Evolutionary conservation across 2,888 invertebrate species (phyloP).

Genomic region (Agriopis aurantiaria): DNA sequence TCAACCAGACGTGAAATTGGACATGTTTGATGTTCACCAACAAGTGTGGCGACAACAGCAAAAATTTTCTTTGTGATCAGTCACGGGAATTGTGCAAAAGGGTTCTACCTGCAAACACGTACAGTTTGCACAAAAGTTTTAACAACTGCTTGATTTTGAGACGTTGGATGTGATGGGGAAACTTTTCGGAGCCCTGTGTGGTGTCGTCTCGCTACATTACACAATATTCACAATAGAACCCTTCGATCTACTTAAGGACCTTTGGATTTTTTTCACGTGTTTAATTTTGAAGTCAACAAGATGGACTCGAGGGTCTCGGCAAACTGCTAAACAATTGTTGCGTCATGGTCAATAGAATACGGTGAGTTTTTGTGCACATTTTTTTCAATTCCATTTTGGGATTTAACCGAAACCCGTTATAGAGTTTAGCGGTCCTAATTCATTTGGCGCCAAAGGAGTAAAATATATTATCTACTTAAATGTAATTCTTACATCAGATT

Average conservation of each 20-base stretch:
- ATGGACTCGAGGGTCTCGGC: constrained; percentile 78
- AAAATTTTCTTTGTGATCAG: constrained; percentile 62
- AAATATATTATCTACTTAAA: constrained; percentile 59
- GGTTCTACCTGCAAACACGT: constrained; percentile 76
- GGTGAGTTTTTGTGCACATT: constrained; percentile 68
- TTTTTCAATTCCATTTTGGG: constrained; percentile 58
- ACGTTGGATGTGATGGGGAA: constrained; percentile 38
- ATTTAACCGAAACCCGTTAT: constrained; percentile 63
- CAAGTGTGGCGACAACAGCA: constrained; percentile 77
- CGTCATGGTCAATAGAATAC: constrained; percentile 83
- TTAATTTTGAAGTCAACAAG: constrained; percentile 81
- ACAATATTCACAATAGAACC: constrained; percentile 83
- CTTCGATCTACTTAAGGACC: constrained; percentile 79
- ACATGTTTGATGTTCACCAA: constrained; percentile 71
- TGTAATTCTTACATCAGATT: constrained; percentile 32
- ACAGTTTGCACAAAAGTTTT: constrained; percentile 53
- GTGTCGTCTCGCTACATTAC: constrained; percentile 82
- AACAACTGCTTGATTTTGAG: neutral
- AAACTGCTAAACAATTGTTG: constrained; percentile 85
- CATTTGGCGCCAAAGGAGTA: constrained; percentile 58
- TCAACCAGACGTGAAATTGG: constrained; percentile 82
- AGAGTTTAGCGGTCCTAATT: constrained; percentile 62
- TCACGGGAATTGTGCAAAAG: constrained; percentile 84
- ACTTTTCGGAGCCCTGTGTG: constrained; percentile 66
- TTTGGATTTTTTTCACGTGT: constrained; percentile 71